Evolutionary conservation across 2,113 vertebrate species (phyloP), one percentile per base, ranked within the genome.

Genomic region (Microtus montanus): DNA sequence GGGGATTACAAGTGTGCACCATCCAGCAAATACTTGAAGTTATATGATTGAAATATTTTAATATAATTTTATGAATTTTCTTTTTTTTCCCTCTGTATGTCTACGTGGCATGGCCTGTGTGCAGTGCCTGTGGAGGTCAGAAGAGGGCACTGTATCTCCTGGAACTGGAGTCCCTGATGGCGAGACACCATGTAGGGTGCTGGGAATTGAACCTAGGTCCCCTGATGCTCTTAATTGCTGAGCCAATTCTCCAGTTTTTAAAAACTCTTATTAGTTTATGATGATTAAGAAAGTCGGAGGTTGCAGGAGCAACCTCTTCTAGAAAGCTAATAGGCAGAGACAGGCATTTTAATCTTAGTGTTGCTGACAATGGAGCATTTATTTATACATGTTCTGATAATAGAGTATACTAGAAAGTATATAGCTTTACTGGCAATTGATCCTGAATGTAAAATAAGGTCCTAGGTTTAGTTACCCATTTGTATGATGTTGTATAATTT

Each of bases 351-450:
- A 28, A 0, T 61, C 12, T 54, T 44, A 58, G 0, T 77, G 0
- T 85, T 33, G 15, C 0, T 82, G 61, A 66, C 41, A 73, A 1
- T n/a, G 41, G 35, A 58, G 0, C 11, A 35, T 58, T 2, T 3
- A 13, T 5, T 2, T 2, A 13, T 5, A 26, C 58, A 2, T 9
- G 20, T 35, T 13, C 10, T 74, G 7, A 8, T 63, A 26, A 5
- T 88, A 41, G 52, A 11, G 7, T 30, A 28, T 5, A 26, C 8
- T 14, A n/a, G 75, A 91, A 86, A 86, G 30, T 35, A 13, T 17
- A 8, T 24, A 33, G 0, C 17, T 20, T 54, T 24, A 20, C 12
- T 61, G 52, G 13, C n/a, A 15, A 2, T 44, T 78, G 78, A 54
- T 63, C 33, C 35, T 26, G 38, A 90, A 7, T 61, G 24, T 38